Conservation (phyloP, 2,113 vertebrate species). For the Glareola pratincola region DNA sequence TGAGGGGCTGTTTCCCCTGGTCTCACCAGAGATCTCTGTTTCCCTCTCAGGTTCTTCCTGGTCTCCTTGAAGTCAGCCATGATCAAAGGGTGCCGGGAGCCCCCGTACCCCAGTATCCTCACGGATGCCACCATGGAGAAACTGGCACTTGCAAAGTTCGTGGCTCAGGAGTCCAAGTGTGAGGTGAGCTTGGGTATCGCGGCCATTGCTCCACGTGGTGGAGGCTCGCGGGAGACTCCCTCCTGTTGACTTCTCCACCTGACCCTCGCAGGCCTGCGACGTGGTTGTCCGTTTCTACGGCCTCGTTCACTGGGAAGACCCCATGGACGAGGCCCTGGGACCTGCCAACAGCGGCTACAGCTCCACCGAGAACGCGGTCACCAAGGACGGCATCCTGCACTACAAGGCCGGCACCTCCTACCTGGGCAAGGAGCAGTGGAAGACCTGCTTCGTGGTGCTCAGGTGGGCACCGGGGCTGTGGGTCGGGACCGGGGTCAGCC, state of each 20-base stretch:
- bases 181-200: constrained; percentile 74
- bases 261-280: constrained; percentile 70
- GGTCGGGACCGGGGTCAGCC: not conserved
- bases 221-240: fast-evolving
- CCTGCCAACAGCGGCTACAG: constrained; percentile 48
- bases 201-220: fast-evolving
- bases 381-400: constrained; percentile 88
- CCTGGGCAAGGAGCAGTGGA: constrained; percentile 95
- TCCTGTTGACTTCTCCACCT: not conserved
- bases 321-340: constrained; percentile 80
- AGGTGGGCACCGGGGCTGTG: constrained; percentile 68
- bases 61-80: constrained; percentile 88
- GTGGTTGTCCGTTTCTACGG: constrained; percentile 88
- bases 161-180: constrained; percentile 91
- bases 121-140: constrained; percentile 97
- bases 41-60: constrained; percentile 85
- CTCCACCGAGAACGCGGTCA: constrained; percentile 34
- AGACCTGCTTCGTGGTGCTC: constrained; percentile 91
- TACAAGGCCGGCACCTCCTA: constrained; percentile 90
- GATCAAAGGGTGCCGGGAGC: constrained; percentile 91
- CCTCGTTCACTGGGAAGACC: constrained; percentile 96
- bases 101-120: constrained; percentile 89
- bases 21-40: not conserved
- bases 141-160: constrained; percentile 91
- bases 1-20: not conserved